phyloP scores from a whole-genome alignment of 2,797 vertebrate species.

The Falco rusticolus region DNA sequence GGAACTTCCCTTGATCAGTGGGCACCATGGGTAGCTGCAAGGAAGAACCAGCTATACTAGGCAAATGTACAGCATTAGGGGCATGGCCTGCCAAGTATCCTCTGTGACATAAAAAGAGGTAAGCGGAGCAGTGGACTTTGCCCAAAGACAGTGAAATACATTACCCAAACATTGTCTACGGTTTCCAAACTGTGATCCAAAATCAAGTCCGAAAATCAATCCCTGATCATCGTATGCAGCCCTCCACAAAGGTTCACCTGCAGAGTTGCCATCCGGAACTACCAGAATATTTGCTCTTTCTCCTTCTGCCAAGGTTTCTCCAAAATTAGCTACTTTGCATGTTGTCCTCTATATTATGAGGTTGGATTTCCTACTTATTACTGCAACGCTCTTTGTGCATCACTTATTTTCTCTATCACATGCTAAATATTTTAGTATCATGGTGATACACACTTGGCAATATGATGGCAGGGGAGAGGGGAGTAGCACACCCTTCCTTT shows the following conservation, averaged over 20 bases:
- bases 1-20: not conserved
- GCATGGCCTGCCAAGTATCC: not conserved
- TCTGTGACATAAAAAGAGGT: not conserved
- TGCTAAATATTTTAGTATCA: not conserved
- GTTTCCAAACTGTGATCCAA: not conserved
- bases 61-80: not conserved
- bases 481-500: not conserved
- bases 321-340: not conserved
- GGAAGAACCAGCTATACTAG: not conserved
- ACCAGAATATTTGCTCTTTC: not conserved
- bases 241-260: not conserved
- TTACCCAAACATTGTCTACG: not conserved
- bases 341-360: not conserved
- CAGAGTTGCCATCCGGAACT: not conserved
- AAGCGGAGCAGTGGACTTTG: not conserved
- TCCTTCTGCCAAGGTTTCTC: not conserved
- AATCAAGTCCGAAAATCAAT: not conserved
- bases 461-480: not conserved
- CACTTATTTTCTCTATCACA: not conserved
- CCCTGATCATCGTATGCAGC: not conserved
- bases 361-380: not conserved
- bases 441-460: not conserved
- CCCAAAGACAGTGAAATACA: not conserved
- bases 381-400: not conserved
- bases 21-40: not conserved